Evolutionary conservation across 2,113 vertebrate genomes (phyloP).

Genomic region (Pandion haliaetus): DNA sequence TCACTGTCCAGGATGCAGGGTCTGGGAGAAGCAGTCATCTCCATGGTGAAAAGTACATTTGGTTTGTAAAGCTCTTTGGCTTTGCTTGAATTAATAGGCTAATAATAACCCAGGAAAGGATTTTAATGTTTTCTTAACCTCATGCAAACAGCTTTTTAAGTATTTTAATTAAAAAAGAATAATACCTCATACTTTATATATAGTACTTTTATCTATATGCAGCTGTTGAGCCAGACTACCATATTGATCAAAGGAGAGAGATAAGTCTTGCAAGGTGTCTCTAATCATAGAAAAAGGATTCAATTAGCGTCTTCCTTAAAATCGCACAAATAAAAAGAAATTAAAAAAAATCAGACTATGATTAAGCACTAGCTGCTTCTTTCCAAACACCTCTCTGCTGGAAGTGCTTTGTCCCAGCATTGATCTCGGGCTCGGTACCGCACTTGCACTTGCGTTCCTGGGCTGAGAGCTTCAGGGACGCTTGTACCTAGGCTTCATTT

Average conservation of each 20-base stretch:
- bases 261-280: not conserved
- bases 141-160: conserved; percentile 12
- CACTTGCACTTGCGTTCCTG: not conserved
- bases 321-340: not conserved
- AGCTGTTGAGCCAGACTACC: conserved; percentile 25
- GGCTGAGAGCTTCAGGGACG: not conserved
- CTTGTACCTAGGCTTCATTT: not conserved
- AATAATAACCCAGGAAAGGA: conserved; percentile 33
- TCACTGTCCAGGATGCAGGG: not conserved
- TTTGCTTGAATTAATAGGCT: conserved; percentile 32
- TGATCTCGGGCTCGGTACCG: not conserved
- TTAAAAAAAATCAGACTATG: not conserved
- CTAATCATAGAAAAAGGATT: not conserved
- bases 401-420: not conserved
- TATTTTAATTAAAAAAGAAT: conserved; percentile 45
- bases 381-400: not conserved
- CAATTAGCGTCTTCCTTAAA: not conserved
- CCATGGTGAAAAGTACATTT: not conserved
- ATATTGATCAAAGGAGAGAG: conserved; percentile 12
- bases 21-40: not conserved
- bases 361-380: not conserved
- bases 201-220: not conserved
- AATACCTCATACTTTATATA: not conserved
- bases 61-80: conserved; percentile 25
- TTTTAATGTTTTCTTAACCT: conserved; percentile 37